A percentile compares a stretch with the other conserved stretches of the same genome.
Evolutionary conservation across 1,140 invertebrate genomes (phyloP).

Genomic region (Drosophila orosa): DNA sequence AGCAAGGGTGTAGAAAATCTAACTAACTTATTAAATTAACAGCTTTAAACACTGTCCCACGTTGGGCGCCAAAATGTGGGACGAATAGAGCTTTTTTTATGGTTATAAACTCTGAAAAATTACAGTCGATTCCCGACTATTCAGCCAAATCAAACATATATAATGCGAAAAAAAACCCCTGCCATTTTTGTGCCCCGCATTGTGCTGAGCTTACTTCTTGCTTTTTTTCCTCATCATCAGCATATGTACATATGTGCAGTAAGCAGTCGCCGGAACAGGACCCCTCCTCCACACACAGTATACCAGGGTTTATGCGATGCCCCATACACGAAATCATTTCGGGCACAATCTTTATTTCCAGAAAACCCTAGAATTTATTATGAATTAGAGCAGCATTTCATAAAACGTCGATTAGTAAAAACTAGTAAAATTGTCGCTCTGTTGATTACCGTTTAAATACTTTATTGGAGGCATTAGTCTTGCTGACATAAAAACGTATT

Average conservation of each 20-base stretch:
- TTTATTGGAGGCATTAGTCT: neutral
- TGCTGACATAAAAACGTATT: neutral
- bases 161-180: neutral
- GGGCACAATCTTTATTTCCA: neutral
- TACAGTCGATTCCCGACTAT: neutral
- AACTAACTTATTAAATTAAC: neutral
- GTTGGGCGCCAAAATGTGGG: neutral
- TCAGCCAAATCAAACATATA: neutral
- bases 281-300: neutral
- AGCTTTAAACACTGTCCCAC: neutral
- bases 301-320: neutral
- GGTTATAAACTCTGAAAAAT: neutral
- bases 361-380: neutral
- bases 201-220: slow-evolving; percentile 10
- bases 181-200: neutral
- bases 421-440: neutral
- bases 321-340: neutral
- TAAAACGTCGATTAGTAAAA: too few species aligned
- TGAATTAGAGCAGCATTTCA: too few species aligned
- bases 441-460: neutral
- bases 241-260: slow-evolving; percentile 42
- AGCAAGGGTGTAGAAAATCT: too few species aligned
- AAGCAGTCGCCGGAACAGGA: slow-evolving; percentile 21
- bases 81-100: neutral
- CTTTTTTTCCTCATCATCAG: slow-evolving; percentile 15